These are phyloP conservation scores for Tylochromis polylepis DNA, from an alignment of 2,113 vertebrate species.

Conservation along the genomic window DNA sequence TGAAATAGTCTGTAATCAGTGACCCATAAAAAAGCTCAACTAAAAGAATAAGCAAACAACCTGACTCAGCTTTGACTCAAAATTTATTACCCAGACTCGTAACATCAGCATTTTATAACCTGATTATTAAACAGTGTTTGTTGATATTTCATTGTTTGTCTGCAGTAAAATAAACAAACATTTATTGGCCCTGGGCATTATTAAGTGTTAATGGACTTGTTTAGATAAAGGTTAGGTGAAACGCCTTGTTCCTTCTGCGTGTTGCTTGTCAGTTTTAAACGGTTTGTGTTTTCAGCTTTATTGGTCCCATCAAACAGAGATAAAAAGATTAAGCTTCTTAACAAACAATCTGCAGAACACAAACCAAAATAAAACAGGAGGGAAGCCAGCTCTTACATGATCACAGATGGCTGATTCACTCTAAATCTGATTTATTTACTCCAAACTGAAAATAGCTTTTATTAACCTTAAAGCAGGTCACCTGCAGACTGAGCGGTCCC, in stretches of 20 bases:
- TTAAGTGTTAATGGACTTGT: neutral
- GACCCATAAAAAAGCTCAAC: neutral
- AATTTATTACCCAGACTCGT: neutral
- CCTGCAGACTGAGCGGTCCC: accelerated
- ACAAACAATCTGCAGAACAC: neutral
- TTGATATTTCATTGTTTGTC: neutral
- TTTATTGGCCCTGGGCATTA: neutral
- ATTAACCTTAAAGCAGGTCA: neutral
- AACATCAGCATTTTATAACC: neutral
- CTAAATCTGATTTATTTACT: neutral
- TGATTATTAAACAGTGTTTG: neutral
- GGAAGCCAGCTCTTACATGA: neutral
- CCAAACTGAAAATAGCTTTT: neutral
- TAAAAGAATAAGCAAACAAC: neutral
- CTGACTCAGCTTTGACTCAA: neutral
- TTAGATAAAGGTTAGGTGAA: neutral
- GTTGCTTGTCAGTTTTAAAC: neutral
- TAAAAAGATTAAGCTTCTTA: neutral
- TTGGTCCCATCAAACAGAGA: neutral
- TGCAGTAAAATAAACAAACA: neutral
- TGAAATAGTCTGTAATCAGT: neutral
- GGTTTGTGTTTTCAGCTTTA: neutral
- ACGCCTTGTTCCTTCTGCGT: neutral
- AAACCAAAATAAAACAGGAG: neutral
- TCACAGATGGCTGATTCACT: neutral